These are phyloP conservation scores for Callaeas wilsoni DNA, from an alignment of 2,113 vertebrate species.

Conservation along the genomic window DNA sequence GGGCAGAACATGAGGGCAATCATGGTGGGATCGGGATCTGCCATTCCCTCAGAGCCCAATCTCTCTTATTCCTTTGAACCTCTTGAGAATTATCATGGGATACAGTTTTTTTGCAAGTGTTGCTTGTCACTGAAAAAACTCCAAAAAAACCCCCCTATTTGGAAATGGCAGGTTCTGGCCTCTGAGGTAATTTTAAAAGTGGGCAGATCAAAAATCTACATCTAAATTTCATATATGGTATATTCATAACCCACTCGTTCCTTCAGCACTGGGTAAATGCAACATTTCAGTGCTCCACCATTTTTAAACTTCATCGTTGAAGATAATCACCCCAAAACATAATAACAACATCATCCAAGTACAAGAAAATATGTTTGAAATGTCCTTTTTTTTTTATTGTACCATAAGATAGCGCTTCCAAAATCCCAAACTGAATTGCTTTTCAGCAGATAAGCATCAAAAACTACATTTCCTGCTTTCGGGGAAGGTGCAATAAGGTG, in stretches of 20 bases:
- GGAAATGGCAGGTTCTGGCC: not conserved
- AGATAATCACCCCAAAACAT: conserved; percentile 43
- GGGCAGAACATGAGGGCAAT: not conserved
- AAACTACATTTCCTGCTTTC: conserved; percentile 68
- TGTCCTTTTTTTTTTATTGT: conserved; percentile 47
- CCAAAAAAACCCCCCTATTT: not conserved
- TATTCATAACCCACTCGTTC: not conserved
- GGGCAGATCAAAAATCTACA: not conserved
- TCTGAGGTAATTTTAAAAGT: not conserved
- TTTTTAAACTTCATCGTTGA: conserved; percentile 28
- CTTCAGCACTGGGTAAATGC: not conserved
- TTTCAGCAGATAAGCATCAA: conserved; percentile 68
- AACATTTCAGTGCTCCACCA: not conserved
- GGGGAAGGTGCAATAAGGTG: conserved; percentile 73
- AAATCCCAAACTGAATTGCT: conserved; percentile 66
- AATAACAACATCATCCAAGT: conserved; percentile 22
- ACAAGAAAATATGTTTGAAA: conserved; percentile 48
- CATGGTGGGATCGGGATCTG: not conserved
- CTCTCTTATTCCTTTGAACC: not conserved
- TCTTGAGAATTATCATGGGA: not conserved
- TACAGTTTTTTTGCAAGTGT: not conserved
- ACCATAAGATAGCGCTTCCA: conserved; percentile 13
- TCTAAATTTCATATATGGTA: not conserved
- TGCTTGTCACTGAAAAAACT: not conserved
- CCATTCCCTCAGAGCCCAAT: not conserved